phyloP scores from a whole-genome alignment of 2,797 vertebrate genomes.

The Helicolenus hilgendorfi region DNA sequence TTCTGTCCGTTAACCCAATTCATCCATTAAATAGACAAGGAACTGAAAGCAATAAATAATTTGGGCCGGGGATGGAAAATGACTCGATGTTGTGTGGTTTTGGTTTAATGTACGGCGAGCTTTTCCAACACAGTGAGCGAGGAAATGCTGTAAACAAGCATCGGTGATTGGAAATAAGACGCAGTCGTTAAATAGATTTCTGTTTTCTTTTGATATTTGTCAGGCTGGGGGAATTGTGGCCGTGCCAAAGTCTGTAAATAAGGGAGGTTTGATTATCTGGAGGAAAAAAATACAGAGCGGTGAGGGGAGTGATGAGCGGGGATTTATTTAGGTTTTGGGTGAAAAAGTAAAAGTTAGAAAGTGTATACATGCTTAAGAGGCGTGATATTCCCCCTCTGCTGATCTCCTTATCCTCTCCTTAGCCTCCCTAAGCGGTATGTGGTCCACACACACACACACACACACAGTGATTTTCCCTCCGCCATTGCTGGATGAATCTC shows the following conservation, averaged over 20 bases:
- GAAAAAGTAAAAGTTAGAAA: slow-evolving; percentile 87
- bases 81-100: slow-evolving; percentile 63
- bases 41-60: slow-evolving; percentile 80
- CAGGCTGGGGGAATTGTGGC: slow-evolving; percentile 1
- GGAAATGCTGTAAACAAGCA: slow-evolving; percentile 66
- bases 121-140: slow-evolving; percentile 48
- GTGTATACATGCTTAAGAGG: slow-evolving; percentile 88
- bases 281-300: slow-evolving; percentile 2
- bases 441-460: slow-evolving; percentile 15
- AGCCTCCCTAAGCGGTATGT: slow-evolving; percentile 82
- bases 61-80: slow-evolving; percentile 59
- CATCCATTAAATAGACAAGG: slow-evolving; percentile 81
- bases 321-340: slow-evolving; percentile 81
- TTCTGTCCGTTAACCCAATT: slow-evolving; percentile 69
- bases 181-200: slow-evolving; percentile 56
- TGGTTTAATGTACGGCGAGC: slow-evolving; percentile 37
- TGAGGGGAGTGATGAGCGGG: slow-evolving; percentile 68
- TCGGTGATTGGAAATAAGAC: slow-evolving; percentile 61
- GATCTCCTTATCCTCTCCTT: slow-evolving; percentile 89
- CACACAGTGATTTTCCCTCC: slow-evolving; percentile 51
- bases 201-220: slow-evolving; percentile 59
- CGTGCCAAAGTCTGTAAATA: slow-evolving; percentile 37
- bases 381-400: slow-evolving; percentile 87
- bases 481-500: slow-evolving; percentile 81
- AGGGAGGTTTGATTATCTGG: slow-evolving; percentile 48